phyloP scores from a whole-genome alignment of 2,888 invertebrate species.

The Didymodactylos carnosus region DNA sequence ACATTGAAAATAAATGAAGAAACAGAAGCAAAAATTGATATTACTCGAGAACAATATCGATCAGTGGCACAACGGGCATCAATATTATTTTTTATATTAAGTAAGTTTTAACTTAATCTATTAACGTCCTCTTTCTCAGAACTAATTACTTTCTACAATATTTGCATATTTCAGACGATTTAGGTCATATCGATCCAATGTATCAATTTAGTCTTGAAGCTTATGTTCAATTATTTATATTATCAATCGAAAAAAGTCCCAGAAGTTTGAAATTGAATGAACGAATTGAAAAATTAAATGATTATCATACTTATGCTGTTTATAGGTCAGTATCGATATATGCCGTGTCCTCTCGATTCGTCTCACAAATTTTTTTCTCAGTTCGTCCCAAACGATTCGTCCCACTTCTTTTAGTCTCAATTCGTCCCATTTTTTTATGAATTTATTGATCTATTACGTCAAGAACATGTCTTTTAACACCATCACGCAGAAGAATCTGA shows the following conservation, averaged over 20 bases:
- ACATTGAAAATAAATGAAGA: background rate
- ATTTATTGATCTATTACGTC: too few relatives aligned
- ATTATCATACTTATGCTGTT: conserved; percentile 64
- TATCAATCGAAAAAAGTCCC: conserved; percentile 61
- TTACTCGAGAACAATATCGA: conserved; percentile 40
- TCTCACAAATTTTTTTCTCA: background rate
- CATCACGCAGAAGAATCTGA: too few relatives aligned
- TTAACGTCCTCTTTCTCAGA: too few relatives aligned
- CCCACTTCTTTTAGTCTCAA: too few relatives aligned
- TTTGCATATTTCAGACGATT: conserved; percentile 61
- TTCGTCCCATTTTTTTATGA: too few relatives aligned
- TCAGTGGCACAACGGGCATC: conserved; percentile 61
- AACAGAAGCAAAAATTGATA: background rate
- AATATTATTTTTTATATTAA: conserved; percentile 70
- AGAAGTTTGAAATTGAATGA: conserved; percentile 49
- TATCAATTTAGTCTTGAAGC: conserved; percentile 72
- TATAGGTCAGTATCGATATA: conserved; percentile 44
- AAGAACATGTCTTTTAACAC: too few relatives aligned
- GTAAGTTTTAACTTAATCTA: too few relatives aligned
- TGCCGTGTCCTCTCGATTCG: too few relatives aligned
- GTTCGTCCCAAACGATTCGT: too few relatives aligned
- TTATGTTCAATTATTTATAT: conserved; percentile 56
- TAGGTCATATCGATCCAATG: conserved; percentile 72
- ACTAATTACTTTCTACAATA: too few relatives aligned
- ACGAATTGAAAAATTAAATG: conserved; percentile 55